Evolutionary conservation across 2,888 invertebrate genomes (phyloP), one percentile per base, ranked within the genome.

Genomic region (Heliconius sara): DNA sequence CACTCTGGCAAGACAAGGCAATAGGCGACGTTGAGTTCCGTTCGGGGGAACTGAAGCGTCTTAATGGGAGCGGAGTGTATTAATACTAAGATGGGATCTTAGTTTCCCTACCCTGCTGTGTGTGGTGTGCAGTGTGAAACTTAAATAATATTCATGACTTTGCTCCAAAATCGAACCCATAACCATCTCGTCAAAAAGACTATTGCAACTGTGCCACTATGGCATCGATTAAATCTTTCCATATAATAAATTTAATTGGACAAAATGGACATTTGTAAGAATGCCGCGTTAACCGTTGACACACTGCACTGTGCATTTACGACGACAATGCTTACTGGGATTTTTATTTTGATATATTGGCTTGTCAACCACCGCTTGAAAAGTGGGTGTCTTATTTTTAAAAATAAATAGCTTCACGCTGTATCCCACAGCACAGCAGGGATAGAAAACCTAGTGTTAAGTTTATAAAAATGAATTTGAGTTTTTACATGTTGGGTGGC

Each of bases 231-330:
- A 34, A 67, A 22, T 67, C 19, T 67, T 67, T 30, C 3, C 22
- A 22, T 34, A 30, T 66, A 30, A 30, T 67, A 34, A 67, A 19
- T 19, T 66, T 66, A 66, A 66, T 30, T 66, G 66, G 66, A 66
- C 30, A 66, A 27, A 27, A 66, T 66, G 30, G 16, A 66, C 30
- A 66, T 66, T 66, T 66, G 66, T 19, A 27, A 66, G 27, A 66
- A 66, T 16, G 30, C 66, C 66, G 66, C 34, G 66, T 34, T 67
- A 67, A 67, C 52, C 19, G 66, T 67, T 67, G 34, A 67, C 34
- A 67, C 66, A 27, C 7, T n/a, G 60, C n/a, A 19, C 9, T 25
- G 66, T 27, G 66, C 27, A 27, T 65, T 27, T 65, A 27, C 65
- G 16, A 25, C n/a, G 65, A 27, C 65, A 19, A 27, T 27, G 25